phyloP scores from a whole-genome alignment of 2,113 vertebrate genomes.

The Hippolais icterina region DNA sequence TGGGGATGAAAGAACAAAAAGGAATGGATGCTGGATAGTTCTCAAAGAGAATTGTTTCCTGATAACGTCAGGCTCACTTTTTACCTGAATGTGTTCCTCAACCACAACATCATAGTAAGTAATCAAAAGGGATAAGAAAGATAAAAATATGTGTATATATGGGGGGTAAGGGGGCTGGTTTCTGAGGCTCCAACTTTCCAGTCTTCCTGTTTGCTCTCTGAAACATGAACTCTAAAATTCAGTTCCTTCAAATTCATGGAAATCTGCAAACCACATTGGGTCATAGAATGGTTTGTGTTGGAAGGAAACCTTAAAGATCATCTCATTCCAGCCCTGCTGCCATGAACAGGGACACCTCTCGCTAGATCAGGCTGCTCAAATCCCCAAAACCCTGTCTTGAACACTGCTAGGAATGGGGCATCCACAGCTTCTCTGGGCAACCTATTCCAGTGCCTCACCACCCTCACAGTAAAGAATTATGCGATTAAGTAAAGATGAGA shows the following conservation, averaged over 20 bases:
- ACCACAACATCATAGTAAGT: background rate
- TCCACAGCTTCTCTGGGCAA: background rate
- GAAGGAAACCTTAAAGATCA: background rate
- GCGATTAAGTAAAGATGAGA: background rate
- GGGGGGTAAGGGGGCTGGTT: accelerated
- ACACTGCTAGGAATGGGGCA: background rate
- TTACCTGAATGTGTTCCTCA: background rate
- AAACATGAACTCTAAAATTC: background rate
- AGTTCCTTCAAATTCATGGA: background rate
- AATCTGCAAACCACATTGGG: background rate
- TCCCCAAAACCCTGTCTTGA: background rate
- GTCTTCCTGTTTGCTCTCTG: background rate
- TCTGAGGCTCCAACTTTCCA: background rate
- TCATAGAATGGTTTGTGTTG: background rate
- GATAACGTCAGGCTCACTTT: background rate
- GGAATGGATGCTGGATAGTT: background rate
- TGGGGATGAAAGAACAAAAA: background rate
- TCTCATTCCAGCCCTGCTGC: background rate
- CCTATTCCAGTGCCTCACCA: background rate
- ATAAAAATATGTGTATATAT: accelerated
- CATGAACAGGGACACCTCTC: background rate
- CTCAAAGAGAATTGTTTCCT: background rate
- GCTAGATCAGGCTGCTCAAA: background rate
- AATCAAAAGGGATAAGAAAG: background rate
- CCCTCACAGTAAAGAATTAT: background rate